phyloP scores from a whole-genome alignment of 2,888 invertebrate species.

The Clanis bilineata region DNA sequence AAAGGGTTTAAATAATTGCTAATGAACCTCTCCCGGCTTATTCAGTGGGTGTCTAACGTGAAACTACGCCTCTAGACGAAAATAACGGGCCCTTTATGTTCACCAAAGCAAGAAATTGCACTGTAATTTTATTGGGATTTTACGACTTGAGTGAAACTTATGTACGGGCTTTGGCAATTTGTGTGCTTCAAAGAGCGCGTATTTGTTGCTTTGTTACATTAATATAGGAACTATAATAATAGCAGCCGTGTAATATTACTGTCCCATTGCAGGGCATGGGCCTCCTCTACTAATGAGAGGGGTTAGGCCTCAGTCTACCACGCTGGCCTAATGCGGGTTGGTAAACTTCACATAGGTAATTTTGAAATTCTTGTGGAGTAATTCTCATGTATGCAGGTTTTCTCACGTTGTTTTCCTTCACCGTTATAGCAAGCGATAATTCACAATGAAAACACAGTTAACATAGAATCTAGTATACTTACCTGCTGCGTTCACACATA shows the following conservation, averaged over 20 bases:
- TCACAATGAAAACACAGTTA: too few relatives aligned
- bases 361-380: too few relatives aligned
- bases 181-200: background rate
- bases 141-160: background rate
- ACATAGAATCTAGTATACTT: too few relatives aligned
- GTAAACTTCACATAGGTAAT: too few relatives aligned
- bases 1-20: constrained; percentile 53
- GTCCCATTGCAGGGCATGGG: too few relatives aligned
- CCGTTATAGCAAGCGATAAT: too few relatives aligned
- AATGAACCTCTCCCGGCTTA: constrained; percentile 47
- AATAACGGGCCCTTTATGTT: constrained; percentile 26
- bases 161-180: background rate
- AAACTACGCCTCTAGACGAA: constrained; percentile 38
- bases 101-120: constrained; percentile 13
- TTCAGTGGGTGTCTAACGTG: constrained; percentile 47
- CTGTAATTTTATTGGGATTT: constrained; percentile 10
- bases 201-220: background rate
- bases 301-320: too few relatives aligned
- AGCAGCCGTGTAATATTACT: background rate
- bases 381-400: too few relatives aligned
- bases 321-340: too few relatives aligned
- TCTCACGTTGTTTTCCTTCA: too few relatives aligned
- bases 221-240: background rate
- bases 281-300: too few relatives aligned
- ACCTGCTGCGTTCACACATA: too few relatives aligned